Percentiles rank a stretch among this genome's conserved stretches.
These are phyloP conservation scores for Heliconius hortense DNA, from an alignment of 2,888 invertebrate species.

Conservation along the genomic window DNA sequence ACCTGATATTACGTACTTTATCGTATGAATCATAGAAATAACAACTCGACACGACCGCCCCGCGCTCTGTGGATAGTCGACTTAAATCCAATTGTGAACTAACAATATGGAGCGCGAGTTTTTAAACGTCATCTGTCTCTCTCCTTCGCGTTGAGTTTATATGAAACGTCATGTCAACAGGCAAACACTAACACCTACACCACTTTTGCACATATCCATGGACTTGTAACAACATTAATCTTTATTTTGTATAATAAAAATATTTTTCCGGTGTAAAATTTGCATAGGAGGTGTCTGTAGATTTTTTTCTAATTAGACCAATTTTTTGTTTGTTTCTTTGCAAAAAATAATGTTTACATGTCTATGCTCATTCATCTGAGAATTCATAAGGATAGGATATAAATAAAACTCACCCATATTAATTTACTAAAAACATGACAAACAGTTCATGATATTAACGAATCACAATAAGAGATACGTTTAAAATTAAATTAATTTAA, in stretches of 20 bases:
- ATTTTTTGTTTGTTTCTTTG: neutral
- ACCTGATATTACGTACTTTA: conserved; percentile 21
- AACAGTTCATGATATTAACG: too few relatives aligned
- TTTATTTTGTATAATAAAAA: neutral
- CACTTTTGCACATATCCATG: neutral
- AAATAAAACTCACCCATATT: too few relatives aligned
- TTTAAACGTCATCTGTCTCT: conserved; percentile 33
- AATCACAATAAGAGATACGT: too few relatives aligned
- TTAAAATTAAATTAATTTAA: neutral
- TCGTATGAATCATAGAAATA: conserved; percentile 15
- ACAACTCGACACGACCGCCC: conserved; percentile 30
- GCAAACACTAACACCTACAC: conserved; percentile 4
- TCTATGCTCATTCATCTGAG: neutral
- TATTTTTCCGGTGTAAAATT: too few relatives aligned
- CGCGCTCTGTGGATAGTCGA: conserved; percentile 30
- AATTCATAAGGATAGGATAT: neutral
- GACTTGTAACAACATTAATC: neutral
- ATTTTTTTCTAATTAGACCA: neutral
- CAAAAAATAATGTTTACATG: neutral
- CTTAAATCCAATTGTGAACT: conserved; percentile 27
- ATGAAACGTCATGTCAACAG: conserved; percentile 5
- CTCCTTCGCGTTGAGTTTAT: conserved; percentile 23
- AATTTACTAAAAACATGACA: too few relatives aligned
- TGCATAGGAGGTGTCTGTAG: neutral
- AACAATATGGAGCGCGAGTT: conserved; percentile 23